Evolutionary conservation across 2,797 vertebrate species (phyloP), one percentile per base, ranked within the genome.

Genomic region (Salmo trutta): DNA sequence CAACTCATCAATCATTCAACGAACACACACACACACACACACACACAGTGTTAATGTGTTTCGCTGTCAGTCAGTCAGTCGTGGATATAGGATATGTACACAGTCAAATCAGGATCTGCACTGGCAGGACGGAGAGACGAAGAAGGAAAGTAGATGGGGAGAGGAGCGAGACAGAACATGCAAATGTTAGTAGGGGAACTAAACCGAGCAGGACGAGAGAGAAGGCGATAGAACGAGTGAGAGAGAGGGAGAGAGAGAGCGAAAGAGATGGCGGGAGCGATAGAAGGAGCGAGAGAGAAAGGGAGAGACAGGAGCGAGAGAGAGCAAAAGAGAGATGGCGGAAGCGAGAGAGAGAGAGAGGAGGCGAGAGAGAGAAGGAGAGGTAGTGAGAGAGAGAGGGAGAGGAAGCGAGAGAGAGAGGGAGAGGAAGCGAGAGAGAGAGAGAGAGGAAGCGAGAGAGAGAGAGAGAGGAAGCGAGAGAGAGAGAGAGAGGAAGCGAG

Each of bases 121-220:
- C 75, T 51, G 62, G 62, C 41, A 77, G 56, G 70, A 33, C 24
- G 52, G 75, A 65, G 31, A 33, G 51, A 68, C n/a, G 56, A 3
- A n/a, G 19, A 66, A 16, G 59, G 4, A 21, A 10, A 21, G 59
- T 7, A 64, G 59, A 12, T 12, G 59, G 10, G 41, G 53, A 31
- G 33, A 21, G 31, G 33, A 17, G 52, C 6, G 69, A 21, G 69
- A 21, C 14, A 72, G 47, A 59, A 16, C n/a, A 65, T 64, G 73
- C 33, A 47, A 62, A 65, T 75, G 76, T 65, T 72, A 74, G 59
- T 36, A 21, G 16, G 21, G 21, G 19, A 54, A 51, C 27, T 7
- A 33, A 29, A 51, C 54, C 36, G 29, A 64, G 36, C 52, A 47
- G 68, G 36, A 77, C 5, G 8, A 21, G 31, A 59, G n/a, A 10